Evolutionary conservation across 2,888 invertebrate genomes (phyloP), one percentile per base, ranked within the genome.

Genomic region (Lacanobia wlatinum): DNA sequence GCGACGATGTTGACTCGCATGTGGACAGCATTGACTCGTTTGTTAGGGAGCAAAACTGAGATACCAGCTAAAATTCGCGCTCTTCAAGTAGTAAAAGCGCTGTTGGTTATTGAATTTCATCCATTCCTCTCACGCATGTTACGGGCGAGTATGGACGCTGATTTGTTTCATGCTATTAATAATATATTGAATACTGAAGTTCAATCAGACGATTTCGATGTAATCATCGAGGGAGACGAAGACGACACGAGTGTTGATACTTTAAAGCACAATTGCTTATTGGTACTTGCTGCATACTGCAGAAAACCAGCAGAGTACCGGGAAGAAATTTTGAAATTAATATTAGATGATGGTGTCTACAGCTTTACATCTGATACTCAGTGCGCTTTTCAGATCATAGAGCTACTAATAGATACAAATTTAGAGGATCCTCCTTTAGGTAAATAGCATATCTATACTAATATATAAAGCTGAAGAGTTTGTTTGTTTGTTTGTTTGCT

Each of bases 251-350:
- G 89, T 70, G 79, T 86, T 23, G 86, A 88, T 16, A 88, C 90
- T 52, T 83, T 95, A 43, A 95, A 93, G 84, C 91, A 92, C 66
- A 89, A 91, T 62, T 92, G 93, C 73, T 87, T 94, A 9, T 88
- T 89, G 65, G 80, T 94, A 12, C 85, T 96, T 16, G 93, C 95
- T 9, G 92, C 93, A 5, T 96, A 94, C 82, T 95, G 95, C 79
- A 91, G 89, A 67, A 89, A 89, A 68, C 76, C 84, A 9, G 89
- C 88, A 5, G 87, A 88, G 56, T 94, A 92, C 74, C 91, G 93
- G 53, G 89, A 91, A 16, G 95, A 95, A 79, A 84, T 96, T 76
- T 80, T 95, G 2, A 92, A 93, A 53, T 87, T 94, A 40, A 91
- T 96, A 66, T 84, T 96, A 21, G 92, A 95, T 73, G 85, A 89